phyloP scores from a whole-genome alignment of 2,888 invertebrate species.

The Timandra comae region DNA sequence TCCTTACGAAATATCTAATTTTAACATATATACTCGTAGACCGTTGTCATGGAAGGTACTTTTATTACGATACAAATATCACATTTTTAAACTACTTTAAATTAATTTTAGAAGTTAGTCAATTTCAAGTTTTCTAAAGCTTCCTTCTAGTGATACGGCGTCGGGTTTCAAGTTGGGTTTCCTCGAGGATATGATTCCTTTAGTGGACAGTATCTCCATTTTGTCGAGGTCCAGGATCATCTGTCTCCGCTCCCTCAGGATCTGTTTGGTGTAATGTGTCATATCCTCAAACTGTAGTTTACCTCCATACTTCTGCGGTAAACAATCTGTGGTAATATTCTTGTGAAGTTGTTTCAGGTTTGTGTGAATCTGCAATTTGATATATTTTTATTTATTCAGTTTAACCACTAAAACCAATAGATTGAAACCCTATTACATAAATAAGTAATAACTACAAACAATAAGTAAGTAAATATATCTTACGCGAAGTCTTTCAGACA shows the following conservation, averaged over 20 bases:
- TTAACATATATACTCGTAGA: no score
- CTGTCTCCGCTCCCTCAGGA: constrained; percentile 78
- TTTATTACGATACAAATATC: no score
- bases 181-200: constrained; percentile 64
- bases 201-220: constrained; percentile 80
- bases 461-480: no score
- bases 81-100: no score
- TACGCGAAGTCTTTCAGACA: constrained; percentile 81
- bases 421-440: no score
- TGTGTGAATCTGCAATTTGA: constrained; percentile 74
- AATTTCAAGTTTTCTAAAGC: constrained; percentile 83
- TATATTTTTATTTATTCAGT: no score
- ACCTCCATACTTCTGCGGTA: constrained; percentile 86
- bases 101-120: constrained; percentile 54
- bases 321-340: constrained; percentile 76
- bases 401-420: no score
- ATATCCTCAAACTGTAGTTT: constrained; percentile 82
- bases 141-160: constrained; percentile 68
- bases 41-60: no score
- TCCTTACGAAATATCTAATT: no score
- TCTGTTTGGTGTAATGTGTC: constrained; percentile 81
- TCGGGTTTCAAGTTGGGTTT: constrained; percentile 41
- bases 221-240: constrained; percentile 77
- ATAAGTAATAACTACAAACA: no score
- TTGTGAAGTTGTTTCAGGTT: constrained; percentile 77